Evolutionary conservation across 2,888 invertebrate genomes (phyloP).

Genomic region (Lasioglossum marginatum): DNA sequence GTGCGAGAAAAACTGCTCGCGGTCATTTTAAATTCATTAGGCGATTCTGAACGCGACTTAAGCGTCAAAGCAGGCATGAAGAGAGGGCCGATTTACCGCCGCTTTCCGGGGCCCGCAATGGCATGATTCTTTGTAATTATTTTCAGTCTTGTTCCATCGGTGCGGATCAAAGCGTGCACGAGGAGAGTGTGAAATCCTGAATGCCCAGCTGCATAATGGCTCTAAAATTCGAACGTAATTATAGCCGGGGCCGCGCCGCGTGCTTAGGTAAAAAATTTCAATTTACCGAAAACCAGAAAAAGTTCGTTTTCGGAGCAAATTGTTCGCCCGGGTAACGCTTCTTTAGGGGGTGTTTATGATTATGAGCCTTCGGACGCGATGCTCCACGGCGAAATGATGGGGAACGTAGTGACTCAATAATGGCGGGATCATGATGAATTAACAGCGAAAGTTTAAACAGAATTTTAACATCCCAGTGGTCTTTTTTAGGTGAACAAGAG

Average conservation of each 20-base stretch:
- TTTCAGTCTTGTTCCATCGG: conserved; percentile 54
- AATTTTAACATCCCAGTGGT: not conserved
- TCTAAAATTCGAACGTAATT: conserved; percentile 55
- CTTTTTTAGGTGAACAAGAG: not conserved
- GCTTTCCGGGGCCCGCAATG: conserved; percentile 59
- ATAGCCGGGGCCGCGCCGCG: conserved; percentile 26
- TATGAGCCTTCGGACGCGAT: not conserved
- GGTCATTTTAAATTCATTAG: conserved; percentile 81
- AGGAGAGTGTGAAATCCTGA: conserved; percentile 40
- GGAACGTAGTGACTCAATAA: not conserved
- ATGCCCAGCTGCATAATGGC: conserved; percentile 51
- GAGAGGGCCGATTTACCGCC: conserved; percentile 61
- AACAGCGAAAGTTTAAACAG: not conserved
- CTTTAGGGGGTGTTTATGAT: conserved; percentile 12
- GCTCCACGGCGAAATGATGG: not conserved
- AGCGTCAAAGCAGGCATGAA: conserved; percentile 68
- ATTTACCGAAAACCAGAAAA: conserved; percentile 40
- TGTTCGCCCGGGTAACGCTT: conserved; percentile 16
- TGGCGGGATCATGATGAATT: not conserved
- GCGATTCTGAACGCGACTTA: conserved; percentile 70
- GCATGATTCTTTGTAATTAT: conserved; percentile 57
- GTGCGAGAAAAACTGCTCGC: conserved; percentile 60
- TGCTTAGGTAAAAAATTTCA: conserved; percentile 52
- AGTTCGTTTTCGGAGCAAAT: conserved; percentile 25
- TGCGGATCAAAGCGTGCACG: conserved; percentile 54